Conservation (phyloP, 2,888 invertebrate genomes). For the Gisinianus flammeolus region DNA sequence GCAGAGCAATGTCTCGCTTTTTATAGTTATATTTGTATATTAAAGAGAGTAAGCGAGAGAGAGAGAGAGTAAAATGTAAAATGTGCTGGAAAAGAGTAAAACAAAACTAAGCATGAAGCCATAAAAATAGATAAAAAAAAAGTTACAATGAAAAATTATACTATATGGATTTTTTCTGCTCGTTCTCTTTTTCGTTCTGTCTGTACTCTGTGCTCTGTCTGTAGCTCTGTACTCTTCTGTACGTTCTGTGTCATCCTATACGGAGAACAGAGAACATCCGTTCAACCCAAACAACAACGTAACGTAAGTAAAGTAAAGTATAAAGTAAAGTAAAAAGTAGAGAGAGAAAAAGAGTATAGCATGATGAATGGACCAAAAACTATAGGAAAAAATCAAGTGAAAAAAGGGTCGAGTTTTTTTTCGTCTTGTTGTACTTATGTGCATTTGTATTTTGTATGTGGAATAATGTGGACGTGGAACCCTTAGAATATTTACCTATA, state of each 20-base stretch:
- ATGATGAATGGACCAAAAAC: conserved; percentile 39
- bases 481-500: conserved; percentile 33
- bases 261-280: conserved; percentile 15
- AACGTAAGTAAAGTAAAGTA: background rate
- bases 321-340: background rate
- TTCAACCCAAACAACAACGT: conserved; percentile 22
- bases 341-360: background rate
- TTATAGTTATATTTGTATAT: background rate
- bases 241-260: conserved; percentile 8
- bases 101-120: conserved; percentile 43
- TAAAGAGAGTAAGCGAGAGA: background rate
- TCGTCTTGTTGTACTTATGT: background rate
- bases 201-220: background rate
- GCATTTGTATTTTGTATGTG: too few relatives aligned
- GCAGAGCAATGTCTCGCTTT: conserved; percentile 13
- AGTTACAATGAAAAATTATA: conserved; percentile 44
- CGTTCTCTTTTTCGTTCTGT: background rate
- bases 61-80: background rate
- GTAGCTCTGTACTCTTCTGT: background rate
- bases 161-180: conserved; percentile 28
- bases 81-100: conserved; percentile 28
- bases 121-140: conserved; percentile 41
- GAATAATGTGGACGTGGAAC: conserved; percentile 20
- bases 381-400: conserved; percentile 32
- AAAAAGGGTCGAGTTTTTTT: conserved; percentile 38